Evolutionary conservation across 2,113 vertebrate genomes (phyloP).

Genomic region (Eclectus roratus): DNA sequence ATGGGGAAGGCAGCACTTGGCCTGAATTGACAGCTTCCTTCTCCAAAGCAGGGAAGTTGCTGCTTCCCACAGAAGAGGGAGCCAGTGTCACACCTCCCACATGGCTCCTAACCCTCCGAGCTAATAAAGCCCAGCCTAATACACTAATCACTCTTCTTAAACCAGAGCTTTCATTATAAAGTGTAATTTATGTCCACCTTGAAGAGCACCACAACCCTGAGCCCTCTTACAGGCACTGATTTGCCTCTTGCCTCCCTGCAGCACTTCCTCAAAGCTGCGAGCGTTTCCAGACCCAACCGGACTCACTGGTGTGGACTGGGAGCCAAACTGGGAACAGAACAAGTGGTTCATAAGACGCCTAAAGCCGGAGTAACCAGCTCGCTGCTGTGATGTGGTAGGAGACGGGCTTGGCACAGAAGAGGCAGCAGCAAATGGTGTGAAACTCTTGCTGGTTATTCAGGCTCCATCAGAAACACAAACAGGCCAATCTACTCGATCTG

Average conservation of each 20-base stretch:
- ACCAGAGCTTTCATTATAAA: conserved; percentile 43
- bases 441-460: background rate
- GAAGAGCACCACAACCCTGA: background rate
- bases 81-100: conserved; percentile 58
- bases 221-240: background rate
- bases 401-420: background rate
- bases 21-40: background rate
- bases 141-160: conserved; percentile 40
- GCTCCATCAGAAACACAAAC: background rate
- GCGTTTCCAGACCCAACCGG: background rate
- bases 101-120: background rate
- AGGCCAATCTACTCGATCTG: fast-evolving
- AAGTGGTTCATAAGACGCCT: background rate
- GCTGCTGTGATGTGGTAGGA: background rate
- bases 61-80: conserved; percentile 69
- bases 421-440: background rate
- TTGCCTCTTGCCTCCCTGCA: conserved; percentile 9
- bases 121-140: conserved; percentile 27
- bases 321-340: background rate
- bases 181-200: conserved; percentile 28
- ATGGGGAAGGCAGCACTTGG: background rate
- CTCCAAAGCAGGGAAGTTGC: background rate
- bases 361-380: background rate
- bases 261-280: background rate
- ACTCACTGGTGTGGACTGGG: background rate